Evolutionary conservation across 2,113 vertebrate species (phyloP), one percentile per base, ranked within the genome.

Genomic region (Collichthys lucidus): DNA sequence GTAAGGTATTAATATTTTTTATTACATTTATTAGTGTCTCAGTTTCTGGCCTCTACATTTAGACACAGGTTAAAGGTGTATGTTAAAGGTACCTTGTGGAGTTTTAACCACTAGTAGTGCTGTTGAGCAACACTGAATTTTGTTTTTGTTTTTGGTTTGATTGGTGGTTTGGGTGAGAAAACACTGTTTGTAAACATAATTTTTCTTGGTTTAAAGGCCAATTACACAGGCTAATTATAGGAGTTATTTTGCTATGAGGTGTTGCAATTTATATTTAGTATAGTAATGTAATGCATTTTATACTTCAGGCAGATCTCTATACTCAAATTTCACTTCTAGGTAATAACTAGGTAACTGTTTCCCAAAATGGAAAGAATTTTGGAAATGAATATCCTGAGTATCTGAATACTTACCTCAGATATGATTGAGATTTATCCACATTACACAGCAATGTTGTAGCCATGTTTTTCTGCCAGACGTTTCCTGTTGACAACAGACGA

Each of bases 401-500:
- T 0, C 7, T 6, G 24, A 11, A 17, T 17, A 3, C 60, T 11
- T 77, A 90, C 89, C 84, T 87, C 29, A 31, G 57, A 20, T 42
- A 24, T 11, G 31, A 31, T 5, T 0, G 5, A 64, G 40, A 50
- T 57, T 12, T n/a, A 10, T 59, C 19, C 20, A 55, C n/a, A 3
- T 91, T 40, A 90, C 47, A 75, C 42, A 70, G 4, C 14, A 0
- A 80, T 29, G 4, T 72, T 80, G 47, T 68, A 64, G 24, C 24
- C 63, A 4, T 68, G 24, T 10, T 74, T 77, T 42, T 16, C 46
- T 66, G 67, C 80, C 71, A 35, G 6, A 17, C 7, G 8, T 65
- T 2, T 80, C 65, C 91, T 93, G 77, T 76, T 22, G 29, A 84
- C n/a, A 59, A 80, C 7, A 61, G 2, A 86, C 3, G 77, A 77